Conservation (phyloP, 1,140 invertebrate genomes). For the Ectropis grisescens region DNA sequence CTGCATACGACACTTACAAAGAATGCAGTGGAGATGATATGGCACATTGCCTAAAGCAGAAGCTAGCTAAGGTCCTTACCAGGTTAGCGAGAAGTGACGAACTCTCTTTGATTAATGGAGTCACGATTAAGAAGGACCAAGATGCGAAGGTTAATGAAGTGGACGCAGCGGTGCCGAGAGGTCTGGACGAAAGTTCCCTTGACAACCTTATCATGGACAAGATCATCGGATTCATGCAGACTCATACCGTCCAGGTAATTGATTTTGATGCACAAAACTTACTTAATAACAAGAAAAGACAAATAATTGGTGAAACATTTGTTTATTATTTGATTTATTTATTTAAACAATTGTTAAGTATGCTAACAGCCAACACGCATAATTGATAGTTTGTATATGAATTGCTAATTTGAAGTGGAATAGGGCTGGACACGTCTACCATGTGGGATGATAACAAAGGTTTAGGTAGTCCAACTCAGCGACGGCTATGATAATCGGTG, state of each 20-base stretch:
- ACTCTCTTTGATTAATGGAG: conserved; percentile 77
- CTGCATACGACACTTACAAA: conserved; percentile 74
- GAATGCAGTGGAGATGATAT: conserved; percentile 80
- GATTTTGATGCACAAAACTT: too few relatives aligned
- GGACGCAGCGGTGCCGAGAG: conserved; percentile 75
- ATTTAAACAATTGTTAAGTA: too few relatives aligned
- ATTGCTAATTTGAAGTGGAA: too few relatives aligned
- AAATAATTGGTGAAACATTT: too few relatives aligned
- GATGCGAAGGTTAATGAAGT: conserved; percentile 36
- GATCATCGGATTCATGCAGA: conserved; percentile 79
- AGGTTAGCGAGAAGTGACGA: conserved; percentile 74
- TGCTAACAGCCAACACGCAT: too few relatives aligned
- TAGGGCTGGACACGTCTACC: too few relatives aligned
- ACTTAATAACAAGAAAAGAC: too few relatives aligned
- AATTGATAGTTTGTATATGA: too few relatives aligned
- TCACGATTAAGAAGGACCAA: conserved; percentile 77
- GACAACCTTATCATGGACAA: conserved; percentile 82
- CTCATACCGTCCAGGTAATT: conserved; percentile 82
- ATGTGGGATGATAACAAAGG: too few relatives aligned
- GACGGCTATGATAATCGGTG: too few relatives aligned
- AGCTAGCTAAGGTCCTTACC: conserved; percentile 80
- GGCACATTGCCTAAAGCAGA: conserved; percentile 82
- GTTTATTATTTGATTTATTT: too few relatives aligned
- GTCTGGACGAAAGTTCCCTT: conserved; percentile 78
- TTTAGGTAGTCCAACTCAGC: too few relatives aligned